Evolutionary conservation across 2,888 invertebrate genomes (phyloP).

Genomic region (Heliconius sara): DNA sequence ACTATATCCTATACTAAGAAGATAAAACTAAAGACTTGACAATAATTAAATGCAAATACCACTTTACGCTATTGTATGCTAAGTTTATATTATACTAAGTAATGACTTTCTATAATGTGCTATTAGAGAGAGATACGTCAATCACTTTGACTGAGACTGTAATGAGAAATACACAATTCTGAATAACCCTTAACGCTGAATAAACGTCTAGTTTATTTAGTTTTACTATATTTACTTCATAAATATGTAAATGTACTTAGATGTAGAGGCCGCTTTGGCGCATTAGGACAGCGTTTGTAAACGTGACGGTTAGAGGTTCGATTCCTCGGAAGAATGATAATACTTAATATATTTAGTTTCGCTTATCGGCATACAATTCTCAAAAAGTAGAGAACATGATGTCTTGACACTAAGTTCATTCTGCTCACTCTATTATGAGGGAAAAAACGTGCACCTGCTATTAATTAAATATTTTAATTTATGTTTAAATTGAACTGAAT

Average conservation of each 20-base stretch:
- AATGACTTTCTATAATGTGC: conserved; percentile 22
- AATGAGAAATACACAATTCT: conserved; percentile 14
- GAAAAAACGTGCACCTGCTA: too few species aligned
- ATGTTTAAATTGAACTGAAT: too few species aligned
- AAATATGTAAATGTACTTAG: not conserved
- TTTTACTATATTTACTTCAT: not conserved
- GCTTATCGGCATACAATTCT: too few species aligned
- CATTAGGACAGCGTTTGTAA: too few species aligned
- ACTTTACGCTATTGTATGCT: not conserved
- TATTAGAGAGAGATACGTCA: conserved; percentile 29
- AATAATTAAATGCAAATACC: not conserved
- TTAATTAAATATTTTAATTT: too few species aligned
- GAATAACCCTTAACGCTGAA: not conserved
- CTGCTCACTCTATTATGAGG: too few species aligned
- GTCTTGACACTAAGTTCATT: too few species aligned
- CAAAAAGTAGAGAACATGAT: too few species aligned
- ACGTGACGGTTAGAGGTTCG: too few species aligned
- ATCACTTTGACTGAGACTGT: conserved; percentile 22
- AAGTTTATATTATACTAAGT: conserved; percentile 2
- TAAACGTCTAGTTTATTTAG: not conserved
- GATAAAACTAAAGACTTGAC: not conserved
- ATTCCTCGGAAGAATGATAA: too few species aligned
- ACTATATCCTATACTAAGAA: not conserved
- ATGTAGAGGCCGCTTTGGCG: not conserved
- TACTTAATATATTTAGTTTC: too few species aligned